Base-by-base conservation (phyloP, 2,113 vertebrate genomes). In the Albula glossodonta region DNA sequence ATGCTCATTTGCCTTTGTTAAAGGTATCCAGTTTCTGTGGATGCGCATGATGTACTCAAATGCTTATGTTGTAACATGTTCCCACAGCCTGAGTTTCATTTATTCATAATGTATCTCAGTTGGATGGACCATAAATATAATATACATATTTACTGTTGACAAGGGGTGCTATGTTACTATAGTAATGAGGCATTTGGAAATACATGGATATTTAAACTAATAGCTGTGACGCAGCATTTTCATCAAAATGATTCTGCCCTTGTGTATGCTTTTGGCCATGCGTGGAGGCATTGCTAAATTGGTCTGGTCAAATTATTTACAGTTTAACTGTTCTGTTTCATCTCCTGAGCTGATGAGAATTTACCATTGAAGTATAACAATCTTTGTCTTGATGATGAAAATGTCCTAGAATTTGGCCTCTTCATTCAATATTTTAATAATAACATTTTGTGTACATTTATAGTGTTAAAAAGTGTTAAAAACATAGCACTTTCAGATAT, bases 321-420 rank as follows among this genome's bases (percentile, higher is more conserved):
- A 86, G 88, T 7, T 50, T 50, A 79, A 41, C 57, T 48, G 22
- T 74, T 41, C 31, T 41, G 31, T 41, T 41, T 85, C 78, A 57
- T 85, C 77, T 85, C 25, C 86, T 85, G 86, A 84, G 83, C 78
- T 66, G 85, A 89, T 83, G 51, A 56, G 90, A 90, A 41, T 41
- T 41, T 41, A 41, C 31, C 31, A 41, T 82, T 86, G 56, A 87
- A 88, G 87, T 60, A 90, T 81, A 87, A 78, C 50, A 86, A 87
- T 83, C 51, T 86, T 85, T 41, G 84, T 90, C 88, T 89, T 88
- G 90, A 91, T 92, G 91, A 92, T 92, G 90, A 91, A 92, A 92
- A 90, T 90, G 83, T 85, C 89, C 63, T 49, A 78, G 66, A 31
- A 84, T 51, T n/a, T 41, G 22, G 82, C 80, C 81, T 93, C 92